Percentiles rank a stretch among this genome's conserved stretches.
Conservation (phyloP, 2,888 invertebrate genomes). For the Drosophila nr. perissopoda region DNA sequence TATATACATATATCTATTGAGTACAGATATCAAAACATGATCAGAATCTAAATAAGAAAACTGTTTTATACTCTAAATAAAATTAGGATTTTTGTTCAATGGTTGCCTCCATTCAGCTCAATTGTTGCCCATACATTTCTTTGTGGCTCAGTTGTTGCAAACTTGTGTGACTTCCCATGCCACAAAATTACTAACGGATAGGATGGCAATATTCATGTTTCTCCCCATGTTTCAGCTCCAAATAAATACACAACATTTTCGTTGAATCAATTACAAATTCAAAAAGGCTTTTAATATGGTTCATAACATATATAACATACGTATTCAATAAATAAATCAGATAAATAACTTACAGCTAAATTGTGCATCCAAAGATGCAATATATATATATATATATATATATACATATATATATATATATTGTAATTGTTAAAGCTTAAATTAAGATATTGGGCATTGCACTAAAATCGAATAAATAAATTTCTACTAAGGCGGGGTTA, state of each 20-base stretch:
- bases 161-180: not conserved
- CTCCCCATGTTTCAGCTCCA: not conserved
- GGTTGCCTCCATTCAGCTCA: not conserved
- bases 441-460: conserved; percentile 52
- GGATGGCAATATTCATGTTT: not conserved
- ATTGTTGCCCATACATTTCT: not conserved
- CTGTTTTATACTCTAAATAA: not conserved
- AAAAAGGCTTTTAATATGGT: conserved; percentile 46
- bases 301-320: conserved; percentile 49
- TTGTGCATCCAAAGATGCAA: conserved; percentile 30
- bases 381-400: conserved; percentile 10
- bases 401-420: not conserved
- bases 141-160: not conserved
- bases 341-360: conserved; percentile 72
- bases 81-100: not conserved
- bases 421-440: conserved; percentile 27
- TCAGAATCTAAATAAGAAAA: not conserved
- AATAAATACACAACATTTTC: not conserved
- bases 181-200: not conserved
- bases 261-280: conserved; percentile 6
- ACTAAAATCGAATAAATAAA: conserved; percentile 58
- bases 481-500: conserved; percentile 67
- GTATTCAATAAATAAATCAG: conserved; percentile 51
- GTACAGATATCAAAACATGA: not conserved
- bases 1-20: not conserved